Evolutionary conservation across 1,140 invertebrate species (phyloP), one percentile per base, ranked within the genome.

Genomic region (Phocides pigmalion): DNA sequence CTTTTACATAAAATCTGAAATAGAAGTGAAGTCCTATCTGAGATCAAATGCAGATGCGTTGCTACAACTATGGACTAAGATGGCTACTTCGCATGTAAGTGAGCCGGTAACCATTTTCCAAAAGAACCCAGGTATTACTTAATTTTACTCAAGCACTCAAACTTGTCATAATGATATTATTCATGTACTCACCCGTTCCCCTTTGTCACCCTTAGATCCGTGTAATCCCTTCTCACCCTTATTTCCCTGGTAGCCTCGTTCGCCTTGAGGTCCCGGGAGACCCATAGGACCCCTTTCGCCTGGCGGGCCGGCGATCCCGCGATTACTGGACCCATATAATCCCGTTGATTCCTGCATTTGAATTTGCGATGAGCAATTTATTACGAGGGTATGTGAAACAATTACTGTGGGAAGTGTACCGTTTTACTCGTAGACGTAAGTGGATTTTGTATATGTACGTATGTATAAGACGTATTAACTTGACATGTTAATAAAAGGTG

Each of bases 191-290:
- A 95, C 94, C 78, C 94, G 83, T 70, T 95, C 95, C 15, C 95
- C 95, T 89, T 95, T 95, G 19, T 92, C 89, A 25, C 96, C 96
- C 85, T 95, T 95, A 22, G 89, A 76, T 12, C 95, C 96, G 8
- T 86, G 62, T 74, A 95, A 94, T 25, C 95, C 95, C 68, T 94
- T 93, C 35, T 92, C 87, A 3, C 95, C 95, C 78, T 95, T 95
- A 49, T 90, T 88, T 11, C 95, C 95, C 25, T 92, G 85, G 41
- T 94, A 92, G 15, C 95, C 95, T 54, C 93, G 71, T 58, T 95
- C 94, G 11, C 96, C 95, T 77, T 94, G 94, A 3, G 92, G 91
- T 2, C 95, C 95, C 1, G 92, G 86, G 19, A 92, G 92, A 14
- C 95, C 95, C 63, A 94, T 92, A 20, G 87, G 89, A 16, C 95